phyloP scores from a whole-genome alignment of 2,888 invertebrate genomes.

The Drosophila monieri region DNA sequence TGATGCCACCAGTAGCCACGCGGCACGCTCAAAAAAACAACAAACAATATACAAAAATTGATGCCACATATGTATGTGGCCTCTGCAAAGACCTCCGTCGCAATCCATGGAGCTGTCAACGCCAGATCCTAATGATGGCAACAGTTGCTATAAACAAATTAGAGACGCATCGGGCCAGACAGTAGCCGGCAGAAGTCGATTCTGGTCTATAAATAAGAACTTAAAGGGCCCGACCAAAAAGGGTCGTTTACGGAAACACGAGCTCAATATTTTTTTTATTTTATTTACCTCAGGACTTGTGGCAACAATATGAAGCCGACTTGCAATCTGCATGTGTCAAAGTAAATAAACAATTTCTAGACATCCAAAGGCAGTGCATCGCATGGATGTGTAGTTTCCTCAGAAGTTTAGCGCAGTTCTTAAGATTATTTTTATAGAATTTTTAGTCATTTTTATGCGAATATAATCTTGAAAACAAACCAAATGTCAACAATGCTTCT shows the following conservation, averaged over 20 bases:
- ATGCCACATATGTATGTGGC: slow-evolving; percentile 40
- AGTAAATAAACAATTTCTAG: slow-evolving; percentile 67
- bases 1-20: slow-evolving; percentile 58
- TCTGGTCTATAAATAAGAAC: slow-evolving; percentile 22
- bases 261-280: slow-evolving; percentile 12
- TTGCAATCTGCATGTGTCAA: slow-evolving; percentile 57
- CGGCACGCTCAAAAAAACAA: slow-evolving; percentile 42
- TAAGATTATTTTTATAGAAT: background rate
- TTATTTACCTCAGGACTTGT: slow-evolving; percentile 31
- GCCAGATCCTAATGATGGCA: slow-evolving; percentile 64
- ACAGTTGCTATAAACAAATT: slow-evolving; percentile 79
- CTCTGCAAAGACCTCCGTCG: slow-evolving; percentile 55
- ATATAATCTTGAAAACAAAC: background rate
- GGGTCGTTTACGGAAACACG: slow-evolving; percentile 35
- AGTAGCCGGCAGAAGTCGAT: slow-evolving; percentile 22
- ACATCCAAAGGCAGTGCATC: slow-evolving; percentile 14
- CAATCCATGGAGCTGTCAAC: slow-evolving; percentile 71
- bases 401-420: no score
- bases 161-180: slow-evolving; percentile 52
- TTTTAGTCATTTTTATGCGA: background rate
- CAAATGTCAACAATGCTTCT: background rate
- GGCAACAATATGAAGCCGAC: slow-evolving; percentile 10
- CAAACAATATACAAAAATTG: slow-evolving; percentile 17
- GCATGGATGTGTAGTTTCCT: background rate
- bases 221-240: slow-evolving; percentile 25